Conservation (phyloP, 92 coral and sea anemone species). For the Zoanthus gigantus region DNA sequence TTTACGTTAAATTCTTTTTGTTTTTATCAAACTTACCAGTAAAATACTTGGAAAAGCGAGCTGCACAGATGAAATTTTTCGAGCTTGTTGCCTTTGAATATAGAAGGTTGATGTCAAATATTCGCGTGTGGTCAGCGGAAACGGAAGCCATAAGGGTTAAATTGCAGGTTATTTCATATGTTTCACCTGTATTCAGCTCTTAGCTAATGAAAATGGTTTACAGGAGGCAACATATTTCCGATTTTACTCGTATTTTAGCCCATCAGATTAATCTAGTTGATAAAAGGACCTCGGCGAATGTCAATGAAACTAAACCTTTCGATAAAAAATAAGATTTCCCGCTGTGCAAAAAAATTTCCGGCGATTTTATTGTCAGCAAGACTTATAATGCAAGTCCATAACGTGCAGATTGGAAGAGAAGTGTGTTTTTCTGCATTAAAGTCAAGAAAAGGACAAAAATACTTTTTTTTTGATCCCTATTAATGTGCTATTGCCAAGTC, state of each 20-base stretch:
- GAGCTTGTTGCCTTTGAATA: neutral
- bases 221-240: constrained; percentile 18
- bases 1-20: neutral
- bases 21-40: neutral
- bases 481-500: neutral
- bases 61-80: neutral
- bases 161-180: constrained; percentile 21
- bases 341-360: constrained; percentile 39
- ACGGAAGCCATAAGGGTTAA: constrained; percentile 5
- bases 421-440: neutral
- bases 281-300: constrained; percentile 20
- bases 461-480: neutral
- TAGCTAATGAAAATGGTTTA: constrained; percentile 19
- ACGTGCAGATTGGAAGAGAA: neutral
- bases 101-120: constrained; percentile 13
- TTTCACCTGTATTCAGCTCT: neutral
- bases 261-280: constrained; percentile 30
- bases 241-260: constrained; percentile 18
- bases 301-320: constrained; percentile 45
- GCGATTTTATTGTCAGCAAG: constrained; percentile 16
- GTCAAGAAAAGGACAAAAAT: neutral
- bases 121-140: constrained; percentile 42
- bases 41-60: neutral
- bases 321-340: constrained; percentile 26
- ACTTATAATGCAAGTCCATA: neutral